Conservation (phyloP, 1,140 invertebrate genomes). For the Drosophila virilis region DNA sequence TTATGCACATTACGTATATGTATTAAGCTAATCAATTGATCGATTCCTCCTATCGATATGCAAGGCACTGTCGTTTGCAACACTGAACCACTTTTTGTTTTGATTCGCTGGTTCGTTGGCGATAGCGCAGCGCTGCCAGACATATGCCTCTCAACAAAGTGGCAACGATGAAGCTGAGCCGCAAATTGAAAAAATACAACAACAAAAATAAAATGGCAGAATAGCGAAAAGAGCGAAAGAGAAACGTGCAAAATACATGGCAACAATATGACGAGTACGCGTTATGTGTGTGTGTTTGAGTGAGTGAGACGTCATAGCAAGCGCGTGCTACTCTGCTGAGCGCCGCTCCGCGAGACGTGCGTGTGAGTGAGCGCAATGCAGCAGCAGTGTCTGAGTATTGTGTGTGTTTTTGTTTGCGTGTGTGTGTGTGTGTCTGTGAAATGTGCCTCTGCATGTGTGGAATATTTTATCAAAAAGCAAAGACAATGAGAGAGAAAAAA, state of each 20-base stretch:
- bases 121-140: conserved; percentile 35
- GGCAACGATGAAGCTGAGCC: conserved; percentile 57
- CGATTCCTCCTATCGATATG: conserved; percentile 33
- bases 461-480: conserved; percentile 80
- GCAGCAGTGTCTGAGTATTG: background rate
- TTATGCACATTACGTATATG: background rate
- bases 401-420: no score
- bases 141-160: conserved; percentile 53
- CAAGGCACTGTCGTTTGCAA: conserved; percentile 30
- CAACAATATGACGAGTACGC: conserved; percentile 29
- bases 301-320: conserved; percentile 48
- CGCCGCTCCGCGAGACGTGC: conserved; percentile 34
- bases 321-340: conserved; percentile 44
- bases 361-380: conserved; percentile 58
- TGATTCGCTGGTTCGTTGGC: conserved; percentile 64
- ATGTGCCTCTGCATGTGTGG: conserved; percentile 46
- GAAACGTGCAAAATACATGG: conserved; percentile 54
- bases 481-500: conserved; percentile 69
- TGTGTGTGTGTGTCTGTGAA: conserved; percentile 25
- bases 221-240: conserved; percentile 45
- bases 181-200: conserved; percentile 36
- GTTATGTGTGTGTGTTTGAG: conserved; percentile 22
- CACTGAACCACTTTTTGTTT: conserved; percentile 69
- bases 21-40: conserved; percentile 2
- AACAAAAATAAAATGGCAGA: conserved; percentile 28